Evolutionary conservation across 2,113 vertebrate genomes (phyloP), one percentile per base, ranked within the genome.

Genomic region (Chionodraco myersi): DNA sequence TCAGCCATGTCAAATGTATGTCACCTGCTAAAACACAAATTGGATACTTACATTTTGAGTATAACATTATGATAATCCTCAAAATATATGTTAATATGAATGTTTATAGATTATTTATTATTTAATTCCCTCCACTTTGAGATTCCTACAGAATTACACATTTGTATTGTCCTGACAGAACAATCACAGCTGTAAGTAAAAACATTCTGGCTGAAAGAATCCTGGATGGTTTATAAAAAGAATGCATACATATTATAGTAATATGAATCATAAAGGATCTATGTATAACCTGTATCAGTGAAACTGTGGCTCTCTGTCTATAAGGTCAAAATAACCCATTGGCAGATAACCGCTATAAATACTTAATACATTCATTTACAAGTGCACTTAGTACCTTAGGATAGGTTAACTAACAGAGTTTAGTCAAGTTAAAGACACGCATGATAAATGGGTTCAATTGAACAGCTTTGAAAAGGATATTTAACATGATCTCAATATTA

Each of bases 271-370:
- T 6, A 53, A 41, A 60, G 26, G 36, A 53, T 61, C 34, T 44
- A 53, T 60, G 54, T 51, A 23, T 54, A 59, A 56, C 7, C 57
- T 68, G 8, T 72, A 45, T 0, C 57, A 62, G 64, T 2, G 14
- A 56, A 44, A 44, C 41, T 30, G 54, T 59, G 47, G 34, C 47
- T 36, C 26, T 26, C 21, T 80, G 10, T 59, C 52, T 58, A 52
- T n/a, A 45, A 3, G 36, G 63, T 21, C 48, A 62, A 49, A 65
- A 64, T 52, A 71, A 58, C 30, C 15, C 10, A 52, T 34, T 60
- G 62, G 63, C 41, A 72, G 34, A 66, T 47, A 41, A 44, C 36
- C 4, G 12, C 47, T 59, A 59, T 76, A 18, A 58, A 75, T 75
- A 57, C 36, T 49, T 74, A 12, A 52, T 52, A 49, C 47, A 10